phyloP scores from a whole-genome alignment of 2,797 vertebrate species.

The Gouania willdenowi region DNA sequence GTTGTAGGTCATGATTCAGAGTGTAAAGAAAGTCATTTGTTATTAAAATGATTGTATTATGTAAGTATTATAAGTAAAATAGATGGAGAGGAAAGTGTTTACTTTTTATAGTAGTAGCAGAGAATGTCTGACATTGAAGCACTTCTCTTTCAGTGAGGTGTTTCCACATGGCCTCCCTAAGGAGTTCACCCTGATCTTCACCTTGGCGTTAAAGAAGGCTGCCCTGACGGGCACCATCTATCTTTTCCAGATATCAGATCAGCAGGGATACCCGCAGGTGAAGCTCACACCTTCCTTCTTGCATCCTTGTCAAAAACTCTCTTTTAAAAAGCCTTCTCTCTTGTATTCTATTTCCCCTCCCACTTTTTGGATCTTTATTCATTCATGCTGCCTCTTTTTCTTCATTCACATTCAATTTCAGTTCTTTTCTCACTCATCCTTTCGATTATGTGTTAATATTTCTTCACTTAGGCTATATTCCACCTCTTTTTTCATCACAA shows the following conservation, averaged over 20 bases:
- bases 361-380: slow-evolving; percentile 15
- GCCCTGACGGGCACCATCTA: slow-evolving; percentile 84
- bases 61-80: too few relatives aligned
- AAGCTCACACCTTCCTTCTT: slow-evolving; percentile 1
- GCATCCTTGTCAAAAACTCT: neutral
- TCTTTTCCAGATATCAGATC: slow-evolving; percentile 89
- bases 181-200: slow-evolving; percentile 88
- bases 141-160: slow-evolving; percentile 75
- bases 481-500: slow-evolving; percentile 5
- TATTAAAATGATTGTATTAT: too few relatives aligned
- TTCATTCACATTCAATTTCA: slow-evolving; percentile 42
- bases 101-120: too few relatives aligned
- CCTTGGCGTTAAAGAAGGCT: slow-evolving; percentile 86
- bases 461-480: too few relatives aligned
- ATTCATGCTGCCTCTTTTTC: too few relatives aligned
- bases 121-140: slow-evolving; percentile 3
- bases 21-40: too few relatives aligned
- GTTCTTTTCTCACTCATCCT: slow-evolving; percentile 42
- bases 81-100: too few relatives aligned
- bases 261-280: slow-evolving; percentile 92
- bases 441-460: slow-evolving; percentile 45
- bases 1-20: too few relatives aligned
- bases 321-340: neutral
- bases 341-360: neutral
- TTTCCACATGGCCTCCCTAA: slow-evolving; percentile 86